Base-by-base conservation (phyloP, 2,113 vertebrate species). In the Speoplatyrhinus poulsoni region DNA sequence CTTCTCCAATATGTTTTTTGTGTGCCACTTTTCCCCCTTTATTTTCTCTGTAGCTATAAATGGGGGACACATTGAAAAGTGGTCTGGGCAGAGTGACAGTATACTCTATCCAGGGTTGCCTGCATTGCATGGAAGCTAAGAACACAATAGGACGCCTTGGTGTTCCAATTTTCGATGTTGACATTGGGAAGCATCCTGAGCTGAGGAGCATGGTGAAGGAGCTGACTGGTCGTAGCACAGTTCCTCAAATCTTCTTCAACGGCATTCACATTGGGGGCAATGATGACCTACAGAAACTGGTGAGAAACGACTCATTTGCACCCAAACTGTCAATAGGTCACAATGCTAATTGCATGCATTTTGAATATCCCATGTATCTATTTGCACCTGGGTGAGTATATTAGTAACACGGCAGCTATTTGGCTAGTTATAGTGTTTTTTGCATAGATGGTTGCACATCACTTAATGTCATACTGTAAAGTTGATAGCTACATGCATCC, bases 161-260 rank as follows among this genome's bases (percentile, higher is more conserved):
- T 6, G 62, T 94, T 0, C 89, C 89, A 0, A 79, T 92, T 4
- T 76, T 62, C 57, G 91, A 92, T 0, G 87, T 94, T 55, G 89
- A 94, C 32, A 1, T 94, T 13, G 86, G 83, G 12, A 73, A 65
- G 8, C 86, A 93, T 73, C 79, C 81, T 0, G 86, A 84, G 67
- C 73, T 94, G 2, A 75, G 80, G 64, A 65, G 55, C 13, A 74
- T 54, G 12, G 70, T 94, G 76, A 89, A 89, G 76, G 77, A 89
- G 60, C 84, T 92, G 56, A 90, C 92, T 0, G 93, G 92, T 19
- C 79, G 81, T 60, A 85, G 69, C 79, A 79, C 91, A 0, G 88
- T 93, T 41, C 92, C 93, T 13, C 93, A 94, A 79, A 93, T 94
- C 72, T 94, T 92, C 81, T 93, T 94, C 46, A 94, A 94, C 81